A percentile compares a stretch with the other conserved stretches of the same genome.
phyloP scores from a whole-genome alignment of 2,113 vertebrate species.

The Phaetusa simplex region DNA sequence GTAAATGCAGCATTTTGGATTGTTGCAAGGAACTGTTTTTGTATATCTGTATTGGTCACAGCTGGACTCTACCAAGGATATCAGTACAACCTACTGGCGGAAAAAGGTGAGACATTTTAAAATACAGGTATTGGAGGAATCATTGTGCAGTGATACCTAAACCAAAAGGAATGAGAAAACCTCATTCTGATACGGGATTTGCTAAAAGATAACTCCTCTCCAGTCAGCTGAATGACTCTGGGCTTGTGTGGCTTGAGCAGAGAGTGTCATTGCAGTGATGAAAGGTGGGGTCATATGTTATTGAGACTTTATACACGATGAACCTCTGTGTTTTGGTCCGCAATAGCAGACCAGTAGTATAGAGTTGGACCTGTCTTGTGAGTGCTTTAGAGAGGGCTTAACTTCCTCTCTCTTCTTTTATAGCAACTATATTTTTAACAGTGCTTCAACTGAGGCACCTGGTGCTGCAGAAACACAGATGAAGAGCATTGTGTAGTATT shows the following conservation, averaged over 20 bases:
- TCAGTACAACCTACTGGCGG: neutral
- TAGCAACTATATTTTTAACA: neutral
- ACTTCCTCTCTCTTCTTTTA: neutral
- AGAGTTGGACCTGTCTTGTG: neutral
- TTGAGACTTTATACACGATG: neutral
- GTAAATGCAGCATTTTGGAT: fast-evolving
- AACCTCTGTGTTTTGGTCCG: neutral
- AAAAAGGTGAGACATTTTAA: neutral
- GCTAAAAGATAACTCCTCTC: neutral
- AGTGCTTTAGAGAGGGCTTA: neutral
- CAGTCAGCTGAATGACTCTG: neutral
- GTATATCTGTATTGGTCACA: neutral
- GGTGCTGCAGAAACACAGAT: neutral
- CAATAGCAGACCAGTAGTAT: neutral
- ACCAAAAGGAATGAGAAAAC: neutral
- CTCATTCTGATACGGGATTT: neutral
- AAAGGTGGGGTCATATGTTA: neutral
- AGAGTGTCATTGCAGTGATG: neutral
- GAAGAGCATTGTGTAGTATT: too few relatives aligned
- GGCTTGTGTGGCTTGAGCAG: neutral
- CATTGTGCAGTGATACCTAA: neutral
- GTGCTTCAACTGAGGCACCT: neutral
- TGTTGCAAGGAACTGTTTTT: neutral
- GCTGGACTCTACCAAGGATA: neutral
- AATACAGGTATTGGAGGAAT: neutral